Conservation (phyloP, 2,888 invertebrate genomes). For the Cryptus viduatorius region DNA sequence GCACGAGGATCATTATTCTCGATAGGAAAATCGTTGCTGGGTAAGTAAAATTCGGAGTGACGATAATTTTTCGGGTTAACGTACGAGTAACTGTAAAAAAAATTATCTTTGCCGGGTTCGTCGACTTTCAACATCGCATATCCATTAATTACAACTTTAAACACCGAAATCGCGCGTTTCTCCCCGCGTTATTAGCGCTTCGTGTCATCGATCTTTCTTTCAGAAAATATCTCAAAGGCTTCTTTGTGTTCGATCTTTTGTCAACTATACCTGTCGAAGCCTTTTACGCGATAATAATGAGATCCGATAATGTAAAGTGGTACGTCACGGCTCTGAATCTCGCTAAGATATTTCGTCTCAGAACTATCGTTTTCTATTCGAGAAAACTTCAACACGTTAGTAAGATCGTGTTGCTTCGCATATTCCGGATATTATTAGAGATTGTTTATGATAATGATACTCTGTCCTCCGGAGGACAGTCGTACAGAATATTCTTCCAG, state of each 20-base stretch:
- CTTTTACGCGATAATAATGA: conserved; percentile 66
- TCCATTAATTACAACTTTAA: background rate
- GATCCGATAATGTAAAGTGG: conserved; percentile 64
- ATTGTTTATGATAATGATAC: conserved; percentile 4
- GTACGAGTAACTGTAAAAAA: background rate
- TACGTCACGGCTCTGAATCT: conserved; percentile 76
- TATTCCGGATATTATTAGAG: background rate
- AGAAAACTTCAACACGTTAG: conserved; percentile 79
- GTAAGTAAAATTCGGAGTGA: conserved; percentile 67
- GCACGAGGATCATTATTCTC: conserved; percentile 77
- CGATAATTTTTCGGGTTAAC: background rate
- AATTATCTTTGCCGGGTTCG: background rate
- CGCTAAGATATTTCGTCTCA: conserved; percentile 79
- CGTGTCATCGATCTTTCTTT: conserved; percentile 52
- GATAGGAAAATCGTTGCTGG: conserved; percentile 75
- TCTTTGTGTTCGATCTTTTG: conserved; percentile 79
- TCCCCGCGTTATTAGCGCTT: background rate
- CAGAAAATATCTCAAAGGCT: conserved; percentile 80
- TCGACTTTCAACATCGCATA: background rate
- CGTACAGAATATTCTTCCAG: conserved; percentile 76
- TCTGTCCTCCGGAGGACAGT: conserved; percentile 66
- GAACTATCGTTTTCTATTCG: conserved; percentile 78
- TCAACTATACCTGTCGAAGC: conserved; percentile 79
- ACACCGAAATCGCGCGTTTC: background rate
- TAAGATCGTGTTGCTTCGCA: conserved; percentile 6